A percentile compares a stretch with the other conserved stretches of the same genome.
Evolutionary conservation across 2,113 vertebrate species (phyloP).

Genomic region (Tyto alba): DNA sequence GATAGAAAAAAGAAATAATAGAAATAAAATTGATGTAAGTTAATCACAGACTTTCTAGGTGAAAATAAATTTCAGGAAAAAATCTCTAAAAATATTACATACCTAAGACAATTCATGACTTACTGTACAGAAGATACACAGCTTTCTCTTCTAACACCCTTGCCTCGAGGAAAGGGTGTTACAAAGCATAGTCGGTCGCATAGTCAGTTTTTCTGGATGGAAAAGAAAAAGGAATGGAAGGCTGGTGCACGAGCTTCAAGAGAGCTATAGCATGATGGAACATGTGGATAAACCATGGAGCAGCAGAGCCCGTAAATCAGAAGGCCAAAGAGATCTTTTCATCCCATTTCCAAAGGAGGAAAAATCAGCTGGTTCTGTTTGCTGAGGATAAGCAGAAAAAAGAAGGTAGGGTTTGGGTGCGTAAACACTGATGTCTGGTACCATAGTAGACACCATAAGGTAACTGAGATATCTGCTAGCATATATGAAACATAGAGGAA

Average conservation of each 20-base stretch:
- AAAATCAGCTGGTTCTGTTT: neutral
- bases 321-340: neutral
- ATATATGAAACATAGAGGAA: neutral
- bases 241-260: neutral
- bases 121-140: neutral
- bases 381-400: neutral
- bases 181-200: neutral
- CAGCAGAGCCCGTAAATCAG: neutral
- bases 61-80: neutral
- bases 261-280: neutral
- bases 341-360: neutral
- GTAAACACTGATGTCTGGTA: neutral
- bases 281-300: neutral
- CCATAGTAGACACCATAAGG: neutral
- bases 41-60: neutral
- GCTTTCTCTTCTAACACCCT: neutral
- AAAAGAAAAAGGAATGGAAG: neutral
- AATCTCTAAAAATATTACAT: neutral
- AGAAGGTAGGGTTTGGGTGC: neutral
- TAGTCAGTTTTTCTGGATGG: neutral
- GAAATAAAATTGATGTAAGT: neutral
- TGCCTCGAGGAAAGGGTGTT: neutral
- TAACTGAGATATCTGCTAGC: neutral
- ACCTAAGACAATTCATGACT: neutral
- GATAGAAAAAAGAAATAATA: neutral